A percentile compares a stretch with the other conserved stretches of the same genome.
Evolutionary conservation across 1,140 invertebrate species (phyloP).

Genomic region (Telenomus remus): DNA sequence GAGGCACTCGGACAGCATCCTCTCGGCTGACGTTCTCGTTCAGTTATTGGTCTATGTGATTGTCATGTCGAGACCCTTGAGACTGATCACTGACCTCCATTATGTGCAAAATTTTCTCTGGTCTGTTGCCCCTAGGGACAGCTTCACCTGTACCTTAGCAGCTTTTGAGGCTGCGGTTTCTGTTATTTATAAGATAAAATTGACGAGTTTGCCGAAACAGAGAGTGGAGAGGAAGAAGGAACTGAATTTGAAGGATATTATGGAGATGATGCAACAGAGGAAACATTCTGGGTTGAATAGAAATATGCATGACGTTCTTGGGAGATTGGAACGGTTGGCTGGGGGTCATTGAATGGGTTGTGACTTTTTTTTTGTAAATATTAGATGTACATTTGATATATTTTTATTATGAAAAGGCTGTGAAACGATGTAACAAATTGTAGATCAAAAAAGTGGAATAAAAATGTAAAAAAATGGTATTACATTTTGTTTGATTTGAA

Average conservation of each 20-base stretch:
- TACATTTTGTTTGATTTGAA: too few relatives aligned
- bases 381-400: too few relatives aligned
- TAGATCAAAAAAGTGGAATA: too few relatives aligned
- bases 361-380: too few relatives aligned
- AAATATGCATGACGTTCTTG: too few relatives aligned
- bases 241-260: constrained; percentile 4
- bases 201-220: constrained; percentile 1
- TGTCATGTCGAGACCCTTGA: constrained; percentile 56
- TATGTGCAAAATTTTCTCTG: constrained; percentile 49
- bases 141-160: constrained; percentile 8
- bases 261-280: not conserved
- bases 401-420: too few relatives aligned
- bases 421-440: too few relatives aligned
- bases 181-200: constrained; percentile 14
- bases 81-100: constrained; percentile 62
- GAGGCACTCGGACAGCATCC: constrained; percentile 11
- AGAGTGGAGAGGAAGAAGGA: not conserved
- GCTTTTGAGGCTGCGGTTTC: constrained; percentile 14
- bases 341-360: too few relatives aligned
- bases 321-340: too few relatives aligned
- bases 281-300: too few relatives aligned
- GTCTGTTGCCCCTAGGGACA: constrained; percentile 11
- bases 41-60: constrained; percentile 62
- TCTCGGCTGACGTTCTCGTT: constrained; percentile 59
- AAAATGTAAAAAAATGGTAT: too few relatives aligned